Evolutionary conservation across 2,797 vertebrate species (phyloP).

Genomic region (Melanotaenia maccullochi): DNA sequence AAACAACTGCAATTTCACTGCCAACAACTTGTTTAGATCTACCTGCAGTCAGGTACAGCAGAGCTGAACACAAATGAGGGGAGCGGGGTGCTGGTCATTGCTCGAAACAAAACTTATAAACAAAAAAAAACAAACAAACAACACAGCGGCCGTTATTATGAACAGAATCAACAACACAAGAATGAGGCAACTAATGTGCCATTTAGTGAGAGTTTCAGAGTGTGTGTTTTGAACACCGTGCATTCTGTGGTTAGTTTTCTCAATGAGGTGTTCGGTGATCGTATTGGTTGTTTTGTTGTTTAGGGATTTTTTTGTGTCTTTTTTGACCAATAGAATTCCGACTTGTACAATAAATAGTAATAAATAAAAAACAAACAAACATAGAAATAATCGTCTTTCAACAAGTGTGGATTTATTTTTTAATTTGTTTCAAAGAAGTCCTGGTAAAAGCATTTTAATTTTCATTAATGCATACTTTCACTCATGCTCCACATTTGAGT

Average conservation of each 20-base stretch:
- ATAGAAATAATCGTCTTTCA: constrained; percentile 70
- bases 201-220: constrained; percentile 65
- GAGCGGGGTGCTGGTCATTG: constrained; percentile 35
- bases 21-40: constrained; percentile 65
- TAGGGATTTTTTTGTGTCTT: constrained; percentile 75
- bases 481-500: constrained; percentile 19
- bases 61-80: constrained; percentile 38
- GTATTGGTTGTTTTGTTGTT: constrained; percentile 79
- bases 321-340: constrained; percentile 79
- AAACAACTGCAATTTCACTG: constrained; percentile 79
- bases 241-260: constrained; percentile 78
- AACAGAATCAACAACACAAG: constrained; percentile 46
- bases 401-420: constrained; percentile 72
- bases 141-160: constrained; percentile 33
- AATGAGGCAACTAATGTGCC: constrained; percentile 65
- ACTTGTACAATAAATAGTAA: constrained; percentile 80
- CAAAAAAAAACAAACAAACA: constrained; percentile 2
- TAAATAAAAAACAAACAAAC: constrained; percentile 69
- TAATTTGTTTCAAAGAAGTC: constrained; percentile 18
- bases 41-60: constrained; percentile 46
- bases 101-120: constrained; percentile 19
- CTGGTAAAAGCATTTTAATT: constrained; percentile 36
- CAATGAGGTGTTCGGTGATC: constrained; percentile 76
- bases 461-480: constrained; percentile 22
- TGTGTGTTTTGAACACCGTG: constrained; percentile 77